Evolutionary conservation across 2,113 vertebrate genomes (phyloP).

Genomic region (Hippoglossus stenolepis): DNA sequence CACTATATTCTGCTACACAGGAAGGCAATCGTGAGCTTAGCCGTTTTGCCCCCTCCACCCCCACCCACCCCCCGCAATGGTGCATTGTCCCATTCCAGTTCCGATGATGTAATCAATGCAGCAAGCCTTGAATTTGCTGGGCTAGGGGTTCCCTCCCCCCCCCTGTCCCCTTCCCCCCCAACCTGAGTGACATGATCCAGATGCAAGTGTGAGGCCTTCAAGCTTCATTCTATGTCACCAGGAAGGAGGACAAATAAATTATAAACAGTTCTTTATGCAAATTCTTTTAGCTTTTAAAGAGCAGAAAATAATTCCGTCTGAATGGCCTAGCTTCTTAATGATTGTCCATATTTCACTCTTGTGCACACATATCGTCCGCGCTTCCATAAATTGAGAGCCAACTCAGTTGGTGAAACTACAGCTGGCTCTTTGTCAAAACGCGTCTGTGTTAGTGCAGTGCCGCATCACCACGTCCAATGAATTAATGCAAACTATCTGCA

Average conservation of each 20-base stretch:
- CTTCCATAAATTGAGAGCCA: conserved; percentile 44
- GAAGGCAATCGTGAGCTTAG: conserved; percentile 63
- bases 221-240: conserved; percentile 41
- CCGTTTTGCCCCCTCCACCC: conserved; percentile 18
- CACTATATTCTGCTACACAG: conserved; percentile 20
- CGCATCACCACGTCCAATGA: conserved; percentile 61
- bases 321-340: conserved; percentile 21
- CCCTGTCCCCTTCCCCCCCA: neutral
- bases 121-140: conserved; percentile 86
- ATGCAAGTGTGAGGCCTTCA: conserved; percentile 50
- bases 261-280: conserved; percentile 12
- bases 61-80: conserved; percentile 60
- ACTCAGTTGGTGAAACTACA: conserved; percentile 38
- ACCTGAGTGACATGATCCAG: conserved; percentile 27
- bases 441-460: conserved; percentile 51
- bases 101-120: conserved; percentile 89
- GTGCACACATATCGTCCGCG: conserved; percentile 31
- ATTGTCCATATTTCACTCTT: conserved; percentile 35
- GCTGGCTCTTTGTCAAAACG: conserved; percentile 37
- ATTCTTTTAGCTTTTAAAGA: conserved; percentile 1
- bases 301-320: conserved; percentile 26
- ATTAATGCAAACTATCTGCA: conserved; percentile 54
- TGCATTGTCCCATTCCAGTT: conserved; percentile 86
- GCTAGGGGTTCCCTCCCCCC: conserved; percentile 57
- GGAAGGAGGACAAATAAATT: conserved; percentile 41